Evolutionary conservation across 1,140 invertebrate species (phyloP), one percentile per base, ranked within the genome.

Genomic region (Maconellicoccus hirsutus): DNA sequence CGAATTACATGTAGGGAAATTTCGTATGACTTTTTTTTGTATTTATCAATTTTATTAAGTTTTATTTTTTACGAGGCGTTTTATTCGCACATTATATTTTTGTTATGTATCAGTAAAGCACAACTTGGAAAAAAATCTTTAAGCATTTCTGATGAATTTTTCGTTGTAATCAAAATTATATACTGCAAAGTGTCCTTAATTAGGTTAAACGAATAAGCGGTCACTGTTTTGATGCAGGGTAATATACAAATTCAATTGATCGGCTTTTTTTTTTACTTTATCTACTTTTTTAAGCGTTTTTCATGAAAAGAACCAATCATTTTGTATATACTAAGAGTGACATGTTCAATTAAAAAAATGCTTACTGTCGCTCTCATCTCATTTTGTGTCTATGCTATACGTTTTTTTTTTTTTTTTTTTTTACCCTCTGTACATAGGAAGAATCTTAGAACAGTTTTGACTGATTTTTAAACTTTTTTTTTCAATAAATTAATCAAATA

Each of bases 381-480:
- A 52, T 16, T 52, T 52, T 52, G 2, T 52, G 33, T 14, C 33
- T 7, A 8, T 14, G 6, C 42, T 14, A 52, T 52, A 8, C 42
- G 10, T 16, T 33, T 6, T 52, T 16, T 19, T 8, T 52, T 16
- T 16, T 8, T 16, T 8, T 52, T 52, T 52, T 52, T 52, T 19
- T 7, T 38, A 14, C 14, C 6, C 42, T 16, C 42, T 52, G 42
- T 52, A 52, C n/a, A 52, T 14, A 52, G 42, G 42, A 52, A 16
- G 42, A 52, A 52, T 52, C 42, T 52, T 52, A 52, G 42, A 52
- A 14, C 42, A 52, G 42, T 52, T n/a, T 16, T 52, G 42, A 52
- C 42, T 52, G 42, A 52, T 16, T 52, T 52, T 52, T 52, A 16
- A 66, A 6, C 25, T 66, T 66, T 66, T 66, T 66, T 66, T 22